Evolutionary conservation across 2,113 vertebrate genomes (phyloP).

Genomic region (Rhineura floridana): DNA sequence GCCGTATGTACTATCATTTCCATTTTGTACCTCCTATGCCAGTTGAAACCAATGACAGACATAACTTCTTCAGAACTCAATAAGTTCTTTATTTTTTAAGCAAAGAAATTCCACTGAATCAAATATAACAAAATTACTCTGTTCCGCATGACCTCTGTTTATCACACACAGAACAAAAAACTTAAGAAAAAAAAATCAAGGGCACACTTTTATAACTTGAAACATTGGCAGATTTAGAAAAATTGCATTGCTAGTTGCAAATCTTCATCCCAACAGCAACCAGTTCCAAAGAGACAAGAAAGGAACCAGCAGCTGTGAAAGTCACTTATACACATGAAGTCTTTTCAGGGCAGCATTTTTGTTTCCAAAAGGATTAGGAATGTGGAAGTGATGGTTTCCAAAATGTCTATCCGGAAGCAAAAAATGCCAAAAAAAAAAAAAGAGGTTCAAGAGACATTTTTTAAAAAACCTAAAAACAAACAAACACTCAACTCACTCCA

Average conservation of each 20-base stretch:
- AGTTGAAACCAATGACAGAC: not conserved
- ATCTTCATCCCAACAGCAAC: slow-evolving; percentile 70
- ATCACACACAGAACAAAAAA: slow-evolving; percentile 72
- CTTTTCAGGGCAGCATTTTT: slow-evolving; percentile 72
- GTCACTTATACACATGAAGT: slow-evolving; percentile 64
- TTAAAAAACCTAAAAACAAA: slow-evolving; percentile 3
- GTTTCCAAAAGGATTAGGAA: slow-evolving; percentile 60
- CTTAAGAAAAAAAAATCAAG: slow-evolving; percentile 62
- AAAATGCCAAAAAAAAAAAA: slow-evolving; percentile 1
- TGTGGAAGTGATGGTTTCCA: slow-evolving; percentile 51
- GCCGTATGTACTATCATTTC: not conserved
- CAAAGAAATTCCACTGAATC: slow-evolving; percentile 80
- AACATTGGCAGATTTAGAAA: slow-evolving; percentile 81
- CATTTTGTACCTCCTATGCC: not conserved
- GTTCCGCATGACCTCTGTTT: slow-evolving; percentile 73
- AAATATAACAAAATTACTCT: slow-evolving; percentile 82
- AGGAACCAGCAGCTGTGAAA: slow-evolving; percentile 58
- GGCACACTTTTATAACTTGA: slow-evolving; percentile 66
- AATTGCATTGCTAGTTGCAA: slow-evolving; percentile 88
- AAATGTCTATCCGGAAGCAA: slow-evolving; percentile 49
- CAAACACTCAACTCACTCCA: slow-evolving; percentile 6
- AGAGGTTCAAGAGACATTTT: slow-evolving; percentile 18
- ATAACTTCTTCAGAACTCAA: slow-evolving; percentile 43
- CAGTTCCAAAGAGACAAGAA: slow-evolving; percentile 57
- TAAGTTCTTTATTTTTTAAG: slow-evolving; percentile 80